Evolutionary conservation across 2,113 vertebrate species (phyloP).

Genomic region (Corythaeola cristata): DNA sequence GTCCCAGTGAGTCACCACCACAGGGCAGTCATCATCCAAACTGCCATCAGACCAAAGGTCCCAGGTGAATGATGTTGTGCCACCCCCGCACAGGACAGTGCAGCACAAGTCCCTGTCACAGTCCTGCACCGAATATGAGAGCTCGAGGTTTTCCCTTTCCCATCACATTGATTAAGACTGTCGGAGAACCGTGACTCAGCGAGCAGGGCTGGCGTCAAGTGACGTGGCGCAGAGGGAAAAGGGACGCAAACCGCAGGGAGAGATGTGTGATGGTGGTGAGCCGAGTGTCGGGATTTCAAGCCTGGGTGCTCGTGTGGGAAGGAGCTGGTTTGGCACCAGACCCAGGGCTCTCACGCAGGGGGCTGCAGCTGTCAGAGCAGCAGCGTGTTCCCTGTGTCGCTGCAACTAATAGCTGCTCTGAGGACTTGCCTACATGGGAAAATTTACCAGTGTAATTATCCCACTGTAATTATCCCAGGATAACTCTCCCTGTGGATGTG

Average conservation of each 20-base stretch:
- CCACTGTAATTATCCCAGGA: slow-evolving; percentile 26
- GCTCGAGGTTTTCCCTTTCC: not conserved
- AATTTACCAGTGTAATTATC: not conserved
- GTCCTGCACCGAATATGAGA: not conserved
- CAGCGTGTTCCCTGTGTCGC: not conserved
- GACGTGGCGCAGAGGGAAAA: not conserved
- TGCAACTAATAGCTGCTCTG: not conserved
- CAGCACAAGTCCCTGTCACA: not conserved
- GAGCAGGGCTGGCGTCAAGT: fast-evolving
- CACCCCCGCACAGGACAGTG: fast-evolving
- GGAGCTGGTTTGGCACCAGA: not conserved
- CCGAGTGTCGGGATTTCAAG: not conserved
- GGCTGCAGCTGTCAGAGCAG: not conserved
- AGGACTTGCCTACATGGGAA: slow-evolving; percentile 24
- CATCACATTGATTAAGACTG: not conserved
- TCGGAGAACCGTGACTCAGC: not conserved
- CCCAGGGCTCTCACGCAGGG: fast-evolving
- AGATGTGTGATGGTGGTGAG: not conserved
- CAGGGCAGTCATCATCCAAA: not conserved
- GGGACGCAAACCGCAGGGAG: not conserved
- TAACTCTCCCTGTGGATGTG: not conserved
- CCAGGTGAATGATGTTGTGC: not conserved
- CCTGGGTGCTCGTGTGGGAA: not conserved
- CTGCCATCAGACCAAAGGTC: not conserved
- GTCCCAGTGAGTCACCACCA: not conserved